Evolutionary conservation across 2,888 invertebrate species (phyloP).

Genomic region (Axea sp.): DNA sequence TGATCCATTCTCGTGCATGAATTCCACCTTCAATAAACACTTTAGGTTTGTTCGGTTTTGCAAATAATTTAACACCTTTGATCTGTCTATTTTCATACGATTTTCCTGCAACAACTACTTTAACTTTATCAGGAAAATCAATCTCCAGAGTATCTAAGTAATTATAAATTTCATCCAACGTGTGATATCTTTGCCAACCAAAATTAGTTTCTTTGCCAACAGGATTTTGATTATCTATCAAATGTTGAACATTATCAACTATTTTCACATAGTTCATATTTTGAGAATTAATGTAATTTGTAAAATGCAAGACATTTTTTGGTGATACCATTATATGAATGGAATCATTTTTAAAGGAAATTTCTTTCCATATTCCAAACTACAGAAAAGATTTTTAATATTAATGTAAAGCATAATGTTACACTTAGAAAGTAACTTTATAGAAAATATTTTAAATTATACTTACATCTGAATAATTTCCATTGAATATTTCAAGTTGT

Average conservation of each 20-base stretch:
- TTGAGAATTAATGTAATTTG: too few species aligned
- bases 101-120: conserved; percentile 48
- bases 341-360: too few species aligned
- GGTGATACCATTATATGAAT: too few species aligned
- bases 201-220: too few species aligned
- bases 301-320: too few species aligned
- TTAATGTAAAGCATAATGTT: too few species aligned
- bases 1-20: conserved; percentile 89
- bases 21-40: conserved; percentile 84
- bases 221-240: background rate
- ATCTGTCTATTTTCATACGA: conserved; percentile 59
- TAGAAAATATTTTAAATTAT: too few species aligned
- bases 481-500: too few species aligned
- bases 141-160: conserved; percentile 81
- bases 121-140: conserved; percentile 75
- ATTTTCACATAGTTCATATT: background rate
- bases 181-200: conserved; percentile 71
- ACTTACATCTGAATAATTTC: too few species aligned
- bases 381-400: too few species aligned
- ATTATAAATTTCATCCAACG: conserved; percentile 81
- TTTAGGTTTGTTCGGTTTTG: conserved; percentile 79
- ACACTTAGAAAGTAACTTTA: too few species aligned
- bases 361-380: too few species aligned
- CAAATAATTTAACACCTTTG: conserved; percentile 68
- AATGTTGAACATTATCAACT: background rate